Evolutionary conservation across 2,888 invertebrate species (phyloP).

Genomic region (Cerastis rubricosa): DNA sequence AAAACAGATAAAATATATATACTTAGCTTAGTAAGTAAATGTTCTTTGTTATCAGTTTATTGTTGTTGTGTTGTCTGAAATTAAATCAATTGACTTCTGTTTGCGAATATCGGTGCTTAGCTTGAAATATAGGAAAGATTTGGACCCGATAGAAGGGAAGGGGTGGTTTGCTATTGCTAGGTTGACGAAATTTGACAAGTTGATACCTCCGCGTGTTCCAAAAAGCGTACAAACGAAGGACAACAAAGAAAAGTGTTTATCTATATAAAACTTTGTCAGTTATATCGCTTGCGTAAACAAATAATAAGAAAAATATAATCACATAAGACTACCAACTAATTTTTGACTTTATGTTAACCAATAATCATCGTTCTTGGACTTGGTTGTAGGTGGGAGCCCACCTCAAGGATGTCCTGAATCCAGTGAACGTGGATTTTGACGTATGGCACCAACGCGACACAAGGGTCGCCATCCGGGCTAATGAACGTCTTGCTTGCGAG

Average conservation of each 20-base stretch:
- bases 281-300: too few species aligned
- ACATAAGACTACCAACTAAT: not conserved
- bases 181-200: too few species aligned
- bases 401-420: constrained; percentile 75
- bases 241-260: not conserved
- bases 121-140: too few species aligned
- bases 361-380: not conserved
- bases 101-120: not conserved
- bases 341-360: not conserved
- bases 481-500: constrained; percentile 77
- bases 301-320: not conserved
- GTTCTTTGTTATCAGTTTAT: constrained; percentile 8
- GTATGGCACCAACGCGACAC: constrained; percentile 81
- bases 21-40: not conserved
- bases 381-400: constrained; percentile 74
- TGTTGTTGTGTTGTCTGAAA: constrained; percentile 3
- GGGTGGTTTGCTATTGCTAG: too few species aligned
- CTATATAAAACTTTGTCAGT: too few species aligned
- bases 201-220: not conserved
- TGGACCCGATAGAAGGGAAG: too few species aligned
- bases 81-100: constrained; percentile 5
- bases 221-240: not conserved
- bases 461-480: constrained; percentile 74
- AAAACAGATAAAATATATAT: constrained; percentile 5
- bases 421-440: constrained; percentile 72